Percentiles rank a stretch among this genome's conserved stretches.
phyloP scores from a whole-genome alignment of 2,888 invertebrate species.

The Antheraea assamensis region DNA sequence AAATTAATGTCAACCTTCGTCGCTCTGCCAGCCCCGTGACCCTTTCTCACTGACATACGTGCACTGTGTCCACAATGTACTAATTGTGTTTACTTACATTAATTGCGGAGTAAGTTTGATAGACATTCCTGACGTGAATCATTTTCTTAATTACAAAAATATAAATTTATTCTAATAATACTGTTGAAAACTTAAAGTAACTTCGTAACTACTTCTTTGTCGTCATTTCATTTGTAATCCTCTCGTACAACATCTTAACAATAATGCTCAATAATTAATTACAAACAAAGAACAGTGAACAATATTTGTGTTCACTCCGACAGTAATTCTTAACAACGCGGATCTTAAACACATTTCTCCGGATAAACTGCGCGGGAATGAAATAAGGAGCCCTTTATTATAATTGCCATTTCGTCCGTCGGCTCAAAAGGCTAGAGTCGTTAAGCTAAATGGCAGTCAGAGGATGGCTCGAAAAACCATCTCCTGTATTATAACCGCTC shows the following conservation, averaged over 20 bases:
- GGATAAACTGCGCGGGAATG: neutral
- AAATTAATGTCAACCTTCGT: neutral
- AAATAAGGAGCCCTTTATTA: constrained; percentile 2
- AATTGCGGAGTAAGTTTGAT: neutral
- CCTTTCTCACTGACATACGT: neutral
- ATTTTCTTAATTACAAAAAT: too few species aligned
- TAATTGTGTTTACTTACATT: neutral
- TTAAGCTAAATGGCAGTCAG: constrained; percentile 2
- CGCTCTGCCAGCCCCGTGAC: neutral
- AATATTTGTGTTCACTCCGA: neutral
- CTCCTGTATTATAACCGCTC: constrained; percentile 9
- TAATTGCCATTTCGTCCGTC: neutral
- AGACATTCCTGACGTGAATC: too few species aligned
- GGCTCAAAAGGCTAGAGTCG: constrained; percentile 1
- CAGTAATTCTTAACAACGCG: neutral
- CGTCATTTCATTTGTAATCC: neutral
- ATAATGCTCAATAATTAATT: neutral
- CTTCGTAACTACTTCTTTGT: neutral
- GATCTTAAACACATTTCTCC: constrained; percentile 1
- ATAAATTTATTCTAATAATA: neutral
- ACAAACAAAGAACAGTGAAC: neutral
- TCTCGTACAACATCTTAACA: neutral
- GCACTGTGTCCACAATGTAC: neutral
- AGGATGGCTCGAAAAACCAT: constrained; percentile 9
- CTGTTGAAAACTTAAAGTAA: neutral